Percentiles rank a stretch among this genome's conserved stretches.
These are phyloP conservation scores for Seladonia tumulorum DNA, from an alignment of 2,888 invertebrate genomes.

Conservation along the genomic window DNA sequence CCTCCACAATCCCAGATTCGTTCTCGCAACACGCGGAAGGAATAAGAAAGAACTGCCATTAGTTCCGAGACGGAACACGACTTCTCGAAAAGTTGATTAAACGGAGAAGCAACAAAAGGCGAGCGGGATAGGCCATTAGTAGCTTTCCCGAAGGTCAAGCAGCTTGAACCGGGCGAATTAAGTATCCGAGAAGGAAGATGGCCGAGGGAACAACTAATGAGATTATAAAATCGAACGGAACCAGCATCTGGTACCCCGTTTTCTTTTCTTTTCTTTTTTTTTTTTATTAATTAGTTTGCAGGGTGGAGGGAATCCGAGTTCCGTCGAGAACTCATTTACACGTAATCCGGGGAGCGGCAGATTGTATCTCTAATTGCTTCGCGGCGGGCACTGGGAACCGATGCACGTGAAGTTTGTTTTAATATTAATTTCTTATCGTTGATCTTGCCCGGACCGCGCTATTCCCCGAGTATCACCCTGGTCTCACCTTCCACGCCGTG, in stretches of 20 bases:
- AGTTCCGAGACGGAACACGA: background rate
- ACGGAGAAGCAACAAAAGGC: background rate
- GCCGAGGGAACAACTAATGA: background rate
- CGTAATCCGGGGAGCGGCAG: conserved; percentile 31
- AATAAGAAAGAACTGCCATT: background rate
- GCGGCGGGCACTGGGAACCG: conserved; percentile 21
- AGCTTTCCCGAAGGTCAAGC: background rate
- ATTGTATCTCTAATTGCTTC: conserved; percentile 57
- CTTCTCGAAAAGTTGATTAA: background rate
- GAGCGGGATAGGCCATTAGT: background rate
- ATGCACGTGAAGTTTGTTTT: conserved; percentile 60
- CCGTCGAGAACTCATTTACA: conserved; percentile 28
- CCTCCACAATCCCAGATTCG: background rate
- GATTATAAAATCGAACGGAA: background rate
- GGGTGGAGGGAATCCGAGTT: background rate
- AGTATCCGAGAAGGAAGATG: background rate
- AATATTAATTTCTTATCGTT: conserved; percentile 68
- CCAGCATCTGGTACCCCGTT: background rate
- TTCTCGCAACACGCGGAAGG: background rate
- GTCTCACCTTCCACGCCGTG: conserved; percentile 56
- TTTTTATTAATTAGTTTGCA: background rate
- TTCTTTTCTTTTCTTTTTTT: background rate
- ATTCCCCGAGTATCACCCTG: conserved; percentile 46
- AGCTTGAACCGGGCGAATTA: background rate
- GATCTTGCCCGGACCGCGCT: conserved; percentile 56